These are phyloP conservation scores for Aix galericulata DNA, from an alignment of 2,113 vertebrate species.

Conservation along the genomic window DNA sequence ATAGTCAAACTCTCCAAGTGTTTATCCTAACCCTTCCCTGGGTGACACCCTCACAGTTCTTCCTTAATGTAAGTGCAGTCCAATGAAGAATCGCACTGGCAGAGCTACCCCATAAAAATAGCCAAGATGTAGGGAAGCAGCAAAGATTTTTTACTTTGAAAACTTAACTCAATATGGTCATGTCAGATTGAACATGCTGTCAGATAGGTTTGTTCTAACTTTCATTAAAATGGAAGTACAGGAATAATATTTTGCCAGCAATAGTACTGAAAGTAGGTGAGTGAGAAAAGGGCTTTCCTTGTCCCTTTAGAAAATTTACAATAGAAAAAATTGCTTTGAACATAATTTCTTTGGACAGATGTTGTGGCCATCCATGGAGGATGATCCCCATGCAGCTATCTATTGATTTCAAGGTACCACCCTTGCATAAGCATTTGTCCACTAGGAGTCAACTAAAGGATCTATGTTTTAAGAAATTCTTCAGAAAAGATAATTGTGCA, in stretches of 20 bases:
- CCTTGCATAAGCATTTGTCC: background rate
- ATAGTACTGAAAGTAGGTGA: background rate
- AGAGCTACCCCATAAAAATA: background rate
- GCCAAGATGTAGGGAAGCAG: background rate
- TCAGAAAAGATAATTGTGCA: background rate
- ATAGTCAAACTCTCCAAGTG: background rate
- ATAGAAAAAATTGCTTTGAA: background rate
- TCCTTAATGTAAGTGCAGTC: background rate
- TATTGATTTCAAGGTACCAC: background rate
- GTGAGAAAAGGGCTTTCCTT: background rate
- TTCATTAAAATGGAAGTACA: background rate
- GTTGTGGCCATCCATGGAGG: rapidly evolving
- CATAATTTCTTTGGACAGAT: background rate
- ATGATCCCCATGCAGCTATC: background rate
- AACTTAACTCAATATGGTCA: background rate
- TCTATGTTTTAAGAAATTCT: background rate
- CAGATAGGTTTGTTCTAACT: background rate
- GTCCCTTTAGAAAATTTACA: background rate
- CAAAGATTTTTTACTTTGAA: background rate
- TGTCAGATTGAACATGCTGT: background rate
- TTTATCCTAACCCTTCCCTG: background rate
- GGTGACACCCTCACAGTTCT: background rate
- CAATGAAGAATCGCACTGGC: background rate
- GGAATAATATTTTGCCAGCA: background rate
- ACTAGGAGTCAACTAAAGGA: background rate